Evolutionary conservation across 2,888 invertebrate genomes (phyloP).

Genomic region (Polia nebulosa): DNA sequence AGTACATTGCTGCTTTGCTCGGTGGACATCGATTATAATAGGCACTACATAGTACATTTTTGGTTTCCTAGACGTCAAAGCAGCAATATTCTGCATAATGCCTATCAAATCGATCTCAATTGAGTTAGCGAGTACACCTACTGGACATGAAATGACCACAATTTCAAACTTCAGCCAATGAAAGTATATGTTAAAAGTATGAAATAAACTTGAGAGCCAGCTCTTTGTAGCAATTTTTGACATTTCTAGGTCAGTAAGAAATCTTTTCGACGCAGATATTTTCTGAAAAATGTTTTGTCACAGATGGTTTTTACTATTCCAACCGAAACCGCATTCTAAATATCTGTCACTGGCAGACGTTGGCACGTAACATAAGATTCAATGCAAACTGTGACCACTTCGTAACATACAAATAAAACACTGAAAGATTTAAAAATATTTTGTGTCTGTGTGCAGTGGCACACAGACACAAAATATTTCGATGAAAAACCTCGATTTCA

Average conservation of each 20-base stretch:
- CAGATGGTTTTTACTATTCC: neutral
- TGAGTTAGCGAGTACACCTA: too few relatives aligned
- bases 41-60: too few relatives aligned
- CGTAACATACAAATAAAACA: neutral
- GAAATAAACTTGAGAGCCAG: too few relatives aligned
- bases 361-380: slow-evolving; percentile 1
- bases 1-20: too few relatives aligned
- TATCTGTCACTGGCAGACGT: neutral
- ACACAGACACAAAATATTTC: neutral
- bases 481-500: neutral
- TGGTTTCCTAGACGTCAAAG: too few relatives aligned
- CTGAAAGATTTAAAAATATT: too few relatives aligned
- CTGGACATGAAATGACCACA: neutral
- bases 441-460: too few relatives aligned
- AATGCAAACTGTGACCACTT: slow-evolving; percentile 1
- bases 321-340: neutral
- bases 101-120: too few relatives aligned
- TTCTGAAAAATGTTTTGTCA: neutral
- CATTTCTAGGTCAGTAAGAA: neutral
- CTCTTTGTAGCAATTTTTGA: neutral
- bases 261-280: neutral
- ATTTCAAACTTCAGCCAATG: neutral
- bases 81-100: too few relatives aligned
- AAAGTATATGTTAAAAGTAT: too few relatives aligned
- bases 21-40: too few relatives aligned